Base-by-base conservation (phyloP, 1,140 invertebrate genomes). In the Listronotus oregonensis region DNA sequence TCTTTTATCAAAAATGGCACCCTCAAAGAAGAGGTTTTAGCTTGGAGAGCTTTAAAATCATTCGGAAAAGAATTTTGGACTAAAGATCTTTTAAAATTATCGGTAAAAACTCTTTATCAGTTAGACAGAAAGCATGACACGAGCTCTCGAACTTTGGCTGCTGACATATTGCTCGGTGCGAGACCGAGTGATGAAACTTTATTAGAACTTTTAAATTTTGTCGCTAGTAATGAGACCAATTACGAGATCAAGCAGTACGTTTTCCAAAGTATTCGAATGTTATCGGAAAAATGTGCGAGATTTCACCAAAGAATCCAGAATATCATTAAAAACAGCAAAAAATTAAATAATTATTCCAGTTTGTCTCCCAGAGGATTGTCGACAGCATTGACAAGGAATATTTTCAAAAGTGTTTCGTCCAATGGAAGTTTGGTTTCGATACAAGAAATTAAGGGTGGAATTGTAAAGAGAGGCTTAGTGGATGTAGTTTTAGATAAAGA, bases 381-480 rank as follows among this genome's bases (percentile, higher is more conserved):
- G 10, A 90, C 89, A 0, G 89, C 88, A 1, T 86, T 92, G 43
- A 84, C 82, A 0, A 83, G 89, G 49, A 77, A 76, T 1, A 86
- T 89, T 11, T 80, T 89, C 7, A 78, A 77, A 18, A 83, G 84
- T 9, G 70, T 79, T 0, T 85, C 85, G 47, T 85, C 83, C 27
- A 91, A 92, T 63, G 90, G 90, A 27, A 85, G 84, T 2, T 80
- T 94, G 10, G 79, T 90, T 0, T 88, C 90, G 6, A 80, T 90
- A n/a, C 88, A 93, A 74, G 90, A 93, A 77, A 87, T 92, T 1
- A 84, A 82, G 12, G 82, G 84, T 37, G 90, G 90, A 15, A 82
- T 94, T 3, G 75, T 93, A 1, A 94, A 93, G 75, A 81, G 89
- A 21, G 91, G 90, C 14, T 81, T 84, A 0, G 90, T 94, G 9